Percentiles rank a stretch among this genome's conserved stretches.
Conservation (phyloP, 2,888 invertebrate species). For the Siphlonurus alternatus region DNA sequence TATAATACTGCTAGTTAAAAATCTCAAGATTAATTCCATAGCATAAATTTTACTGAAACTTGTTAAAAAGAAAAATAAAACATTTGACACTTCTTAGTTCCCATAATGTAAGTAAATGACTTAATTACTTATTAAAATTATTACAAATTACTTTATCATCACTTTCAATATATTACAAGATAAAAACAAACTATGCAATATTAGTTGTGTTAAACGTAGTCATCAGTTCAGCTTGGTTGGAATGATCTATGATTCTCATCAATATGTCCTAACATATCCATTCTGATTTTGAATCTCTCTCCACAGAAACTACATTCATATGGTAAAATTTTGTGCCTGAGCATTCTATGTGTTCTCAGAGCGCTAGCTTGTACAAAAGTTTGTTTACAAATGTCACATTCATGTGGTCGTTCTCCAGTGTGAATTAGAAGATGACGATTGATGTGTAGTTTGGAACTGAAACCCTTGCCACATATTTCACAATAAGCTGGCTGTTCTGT, state of each 20-base stretch:
- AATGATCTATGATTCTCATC: background rate
- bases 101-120: too few species aligned
- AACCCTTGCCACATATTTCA: background rate
- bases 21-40: too few species aligned
- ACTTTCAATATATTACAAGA: too few species aligned
- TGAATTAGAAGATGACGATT: background rate
- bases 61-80: too few species aligned
- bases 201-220: too few species aligned
- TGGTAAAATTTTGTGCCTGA: background rate
- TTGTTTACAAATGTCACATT: background rate
- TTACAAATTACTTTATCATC: too few species aligned
- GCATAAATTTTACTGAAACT: too few species aligned
- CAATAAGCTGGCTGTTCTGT: background rate
- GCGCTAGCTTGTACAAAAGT: background rate
- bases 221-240: too few species aligned
- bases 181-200: too few species aligned
- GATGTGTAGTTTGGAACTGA: background rate
- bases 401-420: background rate
- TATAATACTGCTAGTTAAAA: too few species aligned
- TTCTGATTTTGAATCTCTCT: background rate
- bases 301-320: background rate
- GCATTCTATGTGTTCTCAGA: background rate
- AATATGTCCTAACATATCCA: background rate
- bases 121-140: too few species aligned
- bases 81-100: too few species aligned